phyloP scores from a whole-genome alignment of 2,888 invertebrate genomes.

The Junonia oenone region DNA sequence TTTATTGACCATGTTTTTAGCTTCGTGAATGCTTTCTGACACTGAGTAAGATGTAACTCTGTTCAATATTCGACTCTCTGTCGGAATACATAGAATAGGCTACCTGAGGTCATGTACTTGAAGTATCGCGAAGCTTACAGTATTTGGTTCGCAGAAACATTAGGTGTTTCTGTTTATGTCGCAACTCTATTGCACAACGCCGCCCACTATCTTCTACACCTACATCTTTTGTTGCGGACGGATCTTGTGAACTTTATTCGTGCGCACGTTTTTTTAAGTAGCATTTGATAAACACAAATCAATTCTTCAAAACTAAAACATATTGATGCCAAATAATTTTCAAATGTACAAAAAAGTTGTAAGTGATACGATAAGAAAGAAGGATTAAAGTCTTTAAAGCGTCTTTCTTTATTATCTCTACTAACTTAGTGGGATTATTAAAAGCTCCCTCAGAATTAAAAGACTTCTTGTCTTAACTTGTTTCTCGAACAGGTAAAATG shows the following conservation, averaged over 20 bases:
- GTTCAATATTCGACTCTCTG: slow-evolving; percentile 37
- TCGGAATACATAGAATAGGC: slow-evolving; percentile 23
- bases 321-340: background rate
- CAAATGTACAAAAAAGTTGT: background rate
- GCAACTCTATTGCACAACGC: slow-evolving; percentile 54
- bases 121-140: slow-evolving; percentile 27
- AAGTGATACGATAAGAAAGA: background rate
- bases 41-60: slow-evolving; percentile 26
- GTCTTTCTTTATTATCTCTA: slow-evolving; percentile 11
- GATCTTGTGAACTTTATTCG: slow-evolving; percentile 38
- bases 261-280: background rate
- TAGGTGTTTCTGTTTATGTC: slow-evolving; percentile 37
- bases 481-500: slow-evolving; percentile 43
- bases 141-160: slow-evolving; percentile 44
- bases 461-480: slow-evolving; percentile 41
- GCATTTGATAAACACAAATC: background rate
- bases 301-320: background rate
- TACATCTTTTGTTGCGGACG: slow-evolving; percentile 41
- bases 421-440: slow-evolving; percentile 21
- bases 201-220: slow-evolving; percentile 53
- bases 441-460: slow-evolving; percentile 21
- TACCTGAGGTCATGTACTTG: slow-evolving; percentile 15
- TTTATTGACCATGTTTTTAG: slow-evolving; percentile 42
- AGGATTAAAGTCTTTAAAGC: background rate
- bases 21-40: slow-evolving; percentile 39